Conservation (phyloP, 2,888 invertebrate species). For the Nebria salina region DNA sequence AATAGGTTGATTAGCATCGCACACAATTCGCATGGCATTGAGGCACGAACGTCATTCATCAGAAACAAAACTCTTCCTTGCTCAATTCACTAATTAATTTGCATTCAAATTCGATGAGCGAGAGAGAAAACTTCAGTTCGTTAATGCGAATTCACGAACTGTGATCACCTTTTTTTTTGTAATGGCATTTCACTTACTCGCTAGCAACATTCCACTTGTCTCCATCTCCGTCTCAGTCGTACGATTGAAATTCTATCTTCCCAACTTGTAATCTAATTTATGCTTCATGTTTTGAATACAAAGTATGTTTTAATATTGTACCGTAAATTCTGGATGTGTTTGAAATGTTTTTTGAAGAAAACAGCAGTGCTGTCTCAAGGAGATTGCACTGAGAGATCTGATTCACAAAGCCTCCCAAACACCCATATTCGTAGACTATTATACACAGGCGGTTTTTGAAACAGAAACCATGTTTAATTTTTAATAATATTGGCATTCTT, state of each 20-base stretch:
- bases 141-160: slow-evolving; percentile 9
- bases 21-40: slow-evolving; percentile 2
- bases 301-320: slow-evolving; percentile 43
- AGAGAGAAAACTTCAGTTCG: not conserved
- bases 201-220: not conserved
- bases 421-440: too few relatives aligned
- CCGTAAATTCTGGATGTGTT: slow-evolving; percentile 26
- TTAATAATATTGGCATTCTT: too few relatives aligned
- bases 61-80: slow-evolving; percentile 12
- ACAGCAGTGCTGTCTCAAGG: not conserved
- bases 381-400: not conserved
- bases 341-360: not conserved
- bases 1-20: not conserved
- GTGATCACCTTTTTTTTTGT: not conserved
- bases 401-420: too few relatives aligned
- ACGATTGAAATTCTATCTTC: slow-evolving; percentile 38
- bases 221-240: slow-evolving; percentile 2
- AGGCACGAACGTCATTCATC: not conserved
- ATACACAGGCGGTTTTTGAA: too few relatives aligned
- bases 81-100: slow-evolving; percentile 16
- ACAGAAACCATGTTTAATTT: too few relatives aligned
- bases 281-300: slow-evolving; percentile 41
- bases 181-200: not conserved
- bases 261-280: slow-evolving; percentile 36
- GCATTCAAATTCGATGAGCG: slow-evolving; percentile 15